These are phyloP conservation scores for Lepidocyrtinus sp. DNA, from an alignment of 2,888 invertebrate genomes.

Conservation along the genomic window DNA sequence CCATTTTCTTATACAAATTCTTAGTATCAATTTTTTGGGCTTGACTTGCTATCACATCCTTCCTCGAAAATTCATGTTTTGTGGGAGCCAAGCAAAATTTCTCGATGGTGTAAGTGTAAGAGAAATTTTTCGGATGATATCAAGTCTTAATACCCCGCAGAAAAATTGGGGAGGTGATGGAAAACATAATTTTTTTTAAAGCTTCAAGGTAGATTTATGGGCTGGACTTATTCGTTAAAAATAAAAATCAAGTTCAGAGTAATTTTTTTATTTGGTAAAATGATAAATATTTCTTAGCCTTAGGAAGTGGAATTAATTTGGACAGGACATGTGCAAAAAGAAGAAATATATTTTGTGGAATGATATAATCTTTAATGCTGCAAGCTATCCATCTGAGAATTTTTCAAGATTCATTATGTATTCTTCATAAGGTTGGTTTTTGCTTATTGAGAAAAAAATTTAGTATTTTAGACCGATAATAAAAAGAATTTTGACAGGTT, in stretches of 20 bases:
- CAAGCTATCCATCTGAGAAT: conserved; percentile 24
- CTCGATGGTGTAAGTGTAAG: no score
- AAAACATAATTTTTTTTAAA: not conserved
- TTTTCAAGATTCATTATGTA: conserved; percentile 12
- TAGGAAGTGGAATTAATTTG: conserved; percentile 37
- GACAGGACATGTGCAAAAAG: conserved; percentile 32
- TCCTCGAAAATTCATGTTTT: not conserved
- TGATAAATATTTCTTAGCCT: conserved; percentile 23
- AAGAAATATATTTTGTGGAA: conserved; percentile 21
- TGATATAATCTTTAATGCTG: conserved; percentile 28
- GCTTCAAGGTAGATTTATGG: not conserved
- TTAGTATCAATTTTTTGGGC: no score
- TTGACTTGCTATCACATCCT: not conserved
- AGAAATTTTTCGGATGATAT: no score
- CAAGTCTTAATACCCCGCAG: no score
- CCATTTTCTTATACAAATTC: no score
- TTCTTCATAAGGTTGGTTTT: not conserved
- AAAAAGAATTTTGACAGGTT: not conserved
- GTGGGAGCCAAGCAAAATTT: not conserved
- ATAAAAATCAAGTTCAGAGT: not conserved
- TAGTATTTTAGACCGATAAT: no score
- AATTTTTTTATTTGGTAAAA: not conserved
- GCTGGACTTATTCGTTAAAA: not conserved
- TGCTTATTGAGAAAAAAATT: not conserved
- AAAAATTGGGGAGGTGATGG: not conserved